Conservation (phyloP, 2,797 vertebrate genomes). For the Decapterus maruadsi region DNA sequence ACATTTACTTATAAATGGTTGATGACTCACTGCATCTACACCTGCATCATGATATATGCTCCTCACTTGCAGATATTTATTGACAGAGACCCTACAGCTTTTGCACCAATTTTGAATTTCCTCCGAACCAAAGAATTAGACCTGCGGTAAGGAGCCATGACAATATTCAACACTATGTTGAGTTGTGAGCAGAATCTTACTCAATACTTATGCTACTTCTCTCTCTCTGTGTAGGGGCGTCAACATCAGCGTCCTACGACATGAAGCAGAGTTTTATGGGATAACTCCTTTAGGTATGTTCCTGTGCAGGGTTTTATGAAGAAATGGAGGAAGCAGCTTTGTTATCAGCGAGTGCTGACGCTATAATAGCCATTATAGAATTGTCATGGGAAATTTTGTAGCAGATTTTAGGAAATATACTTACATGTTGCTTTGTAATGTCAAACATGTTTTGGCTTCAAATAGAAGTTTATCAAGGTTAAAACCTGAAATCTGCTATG, state of each 20-base stretch:
- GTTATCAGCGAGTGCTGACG: neutral
- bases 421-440: slow-evolving; percentile 13
- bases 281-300: slow-evolving; percentile 95
- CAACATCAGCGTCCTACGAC: slow-evolving; percentile 94
- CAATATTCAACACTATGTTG: neutral
- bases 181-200: neutral
- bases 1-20: neutral
- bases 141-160: slow-evolving; percentile 87
- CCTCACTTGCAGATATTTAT: slow-evolving; percentile 95
- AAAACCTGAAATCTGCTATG: slow-evolving; percentile 23
- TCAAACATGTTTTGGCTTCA: slow-evolving; percentile 20
- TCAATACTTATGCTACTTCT: slow-evolving; percentile 13
- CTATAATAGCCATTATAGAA: neutral
- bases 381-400: neutral
- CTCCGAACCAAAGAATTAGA: slow-evolving; percentile 99
- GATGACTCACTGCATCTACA: neutral
- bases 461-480: slow-evolving; percentile 9
- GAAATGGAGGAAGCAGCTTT: slow-evolving; percentile 6
- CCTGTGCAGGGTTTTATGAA: neutral
- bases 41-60: slow-evolving; percentile 4
- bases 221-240: slow-evolving; percentile 89
- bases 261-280: slow-evolving; percentile 99
- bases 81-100: slow-evolving; percentile 97
- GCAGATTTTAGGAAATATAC: neutral
- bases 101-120: slow-evolving; percentile 99